phyloP scores from a whole-genome alignment of 1,140 invertebrate genomes.

The Hypothenemus hampei region DNA sequence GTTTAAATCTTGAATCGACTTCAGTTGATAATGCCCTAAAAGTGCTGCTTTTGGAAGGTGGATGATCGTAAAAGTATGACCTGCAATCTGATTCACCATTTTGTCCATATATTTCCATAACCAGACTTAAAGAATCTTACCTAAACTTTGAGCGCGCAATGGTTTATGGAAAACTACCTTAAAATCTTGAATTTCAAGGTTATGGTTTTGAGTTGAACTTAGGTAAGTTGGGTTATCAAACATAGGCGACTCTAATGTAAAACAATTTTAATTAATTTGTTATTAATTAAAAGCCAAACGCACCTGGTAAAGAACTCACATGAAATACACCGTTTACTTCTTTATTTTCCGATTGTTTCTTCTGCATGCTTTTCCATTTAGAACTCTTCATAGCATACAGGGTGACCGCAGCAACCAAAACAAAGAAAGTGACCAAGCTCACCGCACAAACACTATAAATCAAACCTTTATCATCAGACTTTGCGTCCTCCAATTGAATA shows the following conservation, averaged over 20 bases:
- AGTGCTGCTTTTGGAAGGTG: constrained; percentile 40
- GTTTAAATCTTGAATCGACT: constrained; percentile 24
- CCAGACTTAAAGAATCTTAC: not conserved
- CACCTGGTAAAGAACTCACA: not conserved
- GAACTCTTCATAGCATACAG: constrained; percentile 27
- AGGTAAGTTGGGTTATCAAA: constrained; percentile 33
- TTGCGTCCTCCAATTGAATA: not conserved
- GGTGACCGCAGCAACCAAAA: constrained; percentile 14
- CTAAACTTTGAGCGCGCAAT: not conserved
- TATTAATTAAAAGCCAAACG: not conserved
- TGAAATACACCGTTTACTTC: too few relatives aligned
- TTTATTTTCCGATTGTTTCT: too few relatives aligned
- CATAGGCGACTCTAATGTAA: constrained; percentile 31
- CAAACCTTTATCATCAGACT: constrained; percentile 7
- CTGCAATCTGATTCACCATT: not conserved
- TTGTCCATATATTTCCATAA: not conserved
- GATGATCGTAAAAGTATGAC: constrained; percentile 38
- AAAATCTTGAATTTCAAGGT: constrained; percentile 21
- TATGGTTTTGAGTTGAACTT: not conserved
- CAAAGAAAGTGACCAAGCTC: constrained; percentile 9
- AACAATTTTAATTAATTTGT: not conserved
- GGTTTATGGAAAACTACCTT: constrained; percentile 27
- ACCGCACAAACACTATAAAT: constrained; percentile 24
- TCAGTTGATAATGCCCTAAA: constrained; percentile 36
- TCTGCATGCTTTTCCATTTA: constrained; percentile 8